Base-by-base conservation (phyloP, 2,113 vertebrate genomes). In the Neofelis nebulosa region DNA sequence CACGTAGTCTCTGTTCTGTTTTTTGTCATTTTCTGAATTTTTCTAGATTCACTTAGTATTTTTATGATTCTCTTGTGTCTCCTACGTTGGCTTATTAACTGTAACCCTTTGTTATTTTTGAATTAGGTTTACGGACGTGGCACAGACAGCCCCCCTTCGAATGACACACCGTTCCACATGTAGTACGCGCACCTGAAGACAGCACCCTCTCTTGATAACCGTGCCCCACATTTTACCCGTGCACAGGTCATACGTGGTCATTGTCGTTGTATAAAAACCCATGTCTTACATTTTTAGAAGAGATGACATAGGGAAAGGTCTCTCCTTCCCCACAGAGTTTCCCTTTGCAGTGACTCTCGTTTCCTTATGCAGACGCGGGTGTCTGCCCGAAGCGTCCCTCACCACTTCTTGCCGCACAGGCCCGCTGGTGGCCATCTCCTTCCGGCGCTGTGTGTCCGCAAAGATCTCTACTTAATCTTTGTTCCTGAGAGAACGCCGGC, bases 351-450 rank as follows among this genome's bases (percentile, higher is more conserved):
- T 14, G 41, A 19, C 23, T 48, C 45, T 14, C 1, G 4, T 50
- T 86, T 38, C 65, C 15, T 23, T 50, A 31, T 27, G 16, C 65
- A 9, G 11, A 48, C 23, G 12, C 71, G 3, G 19, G 4, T 31
- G 3, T 41, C 90, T 41, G 36, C 50, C 89, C 14, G 6, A 21
- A 57, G 55, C n/a, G 4, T 25, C 48, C 38, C 33, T 23, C 3
- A 10, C 13, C 19, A 12, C 38, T 0, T 73, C 48, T 55, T 11
- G 33, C 1, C 2, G 3, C 45, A 0, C 21, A 18, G 21, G 50
- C 71, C 87, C n/a, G 19, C 50, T n/a, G 19, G 19, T 25, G 29
- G n/a, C 21, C 38, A 12, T 5, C 27, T 57, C 29, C 21, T 82
- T 57, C 50, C 27, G 19, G 29, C 41, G 4, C n/a, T 8, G 0